Evolutionary conservation across 2,113 vertebrate genomes (phyloP).

Genomic region (Myocastor coypus): DNA sequence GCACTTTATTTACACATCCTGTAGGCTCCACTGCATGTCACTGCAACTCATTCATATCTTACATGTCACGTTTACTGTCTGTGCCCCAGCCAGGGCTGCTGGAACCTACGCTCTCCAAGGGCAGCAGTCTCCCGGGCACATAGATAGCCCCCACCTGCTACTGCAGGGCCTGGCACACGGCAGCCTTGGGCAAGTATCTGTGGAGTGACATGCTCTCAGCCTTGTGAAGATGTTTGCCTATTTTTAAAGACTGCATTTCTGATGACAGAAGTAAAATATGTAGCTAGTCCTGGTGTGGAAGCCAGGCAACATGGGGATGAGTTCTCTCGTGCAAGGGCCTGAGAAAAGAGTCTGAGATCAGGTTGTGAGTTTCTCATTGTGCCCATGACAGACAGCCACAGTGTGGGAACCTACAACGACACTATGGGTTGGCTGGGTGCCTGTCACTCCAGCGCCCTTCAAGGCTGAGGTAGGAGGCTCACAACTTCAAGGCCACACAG

Average conservation of each 20-base stretch:
- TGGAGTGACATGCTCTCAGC: not conserved
- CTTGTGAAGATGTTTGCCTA: not conserved
- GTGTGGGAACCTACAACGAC: not conserved
- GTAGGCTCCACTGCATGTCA: rapidly evolving
- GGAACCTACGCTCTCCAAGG: not conserved
- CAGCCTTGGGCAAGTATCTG: not conserved
- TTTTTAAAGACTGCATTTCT: not conserved
- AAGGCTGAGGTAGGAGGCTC: not conserved
- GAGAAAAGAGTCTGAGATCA: not conserved
- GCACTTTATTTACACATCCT: rapidly evolving
- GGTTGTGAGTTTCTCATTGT: not conserved
- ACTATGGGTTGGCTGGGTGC: not conserved
- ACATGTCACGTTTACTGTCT: too few species aligned
- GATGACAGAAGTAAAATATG: not conserved
- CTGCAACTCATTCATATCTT: not conserved
- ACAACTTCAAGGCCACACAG: not conserved
- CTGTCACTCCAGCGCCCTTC: not conserved
- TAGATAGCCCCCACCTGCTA: rapidly evolving
- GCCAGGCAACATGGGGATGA: not conserved
- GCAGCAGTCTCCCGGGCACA: too few species aligned
- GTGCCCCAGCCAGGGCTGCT: not conserved
- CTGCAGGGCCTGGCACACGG: not conserved
- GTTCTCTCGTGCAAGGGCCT: too few species aligned
- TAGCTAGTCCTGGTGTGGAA: not conserved
- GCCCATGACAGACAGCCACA: not conserved